Conservation (phyloP, 2,797 vertebrate species). For the Telmatherina bonti region DNA sequence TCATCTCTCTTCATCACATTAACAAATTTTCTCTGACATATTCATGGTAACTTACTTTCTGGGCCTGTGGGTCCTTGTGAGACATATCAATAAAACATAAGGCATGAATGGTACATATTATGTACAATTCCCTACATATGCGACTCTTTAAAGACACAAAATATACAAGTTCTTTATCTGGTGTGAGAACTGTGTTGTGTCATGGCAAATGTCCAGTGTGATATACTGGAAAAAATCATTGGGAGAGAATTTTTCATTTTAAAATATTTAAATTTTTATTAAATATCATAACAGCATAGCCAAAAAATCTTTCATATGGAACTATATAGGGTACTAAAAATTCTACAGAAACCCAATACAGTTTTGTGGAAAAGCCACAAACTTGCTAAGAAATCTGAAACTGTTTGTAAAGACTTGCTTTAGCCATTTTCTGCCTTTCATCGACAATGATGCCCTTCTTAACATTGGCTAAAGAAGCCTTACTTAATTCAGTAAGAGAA, state of each 20-base stretch:
- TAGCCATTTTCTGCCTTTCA: neutral
- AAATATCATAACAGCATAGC: too few species aligned
- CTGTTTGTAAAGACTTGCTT: too few species aligned
- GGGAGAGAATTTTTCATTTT: too few species aligned
- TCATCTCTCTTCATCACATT: slow-evolving; percentile 71
- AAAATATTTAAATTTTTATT: too few species aligned
- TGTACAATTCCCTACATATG: neutral
- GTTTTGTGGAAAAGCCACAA: too few species aligned
- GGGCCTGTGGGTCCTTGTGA: slow-evolving; percentile 5
- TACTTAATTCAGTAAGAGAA: neutral
- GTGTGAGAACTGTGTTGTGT: neutral
- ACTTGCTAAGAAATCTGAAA: neutral
- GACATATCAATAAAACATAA: neutral
- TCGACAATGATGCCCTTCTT: neutral
- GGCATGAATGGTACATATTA: neutral
- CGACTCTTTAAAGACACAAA: neutral
- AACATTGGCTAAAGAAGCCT: neutral
- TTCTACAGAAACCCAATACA: too few species aligned
- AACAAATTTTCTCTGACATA: slow-evolving; percentile 76
- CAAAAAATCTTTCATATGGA: too few species aligned
- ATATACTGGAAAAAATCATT: neutral
- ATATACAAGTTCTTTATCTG: neutral
- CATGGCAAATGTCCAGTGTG: neutral
- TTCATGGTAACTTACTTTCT: slow-evolving; percentile 49
- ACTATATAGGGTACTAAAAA: too few species aligned